These are phyloP conservation scores for Graphium colonna DNA, from an alignment of 2,888 invertebrate species.

Conservation along the genomic window DNA sequence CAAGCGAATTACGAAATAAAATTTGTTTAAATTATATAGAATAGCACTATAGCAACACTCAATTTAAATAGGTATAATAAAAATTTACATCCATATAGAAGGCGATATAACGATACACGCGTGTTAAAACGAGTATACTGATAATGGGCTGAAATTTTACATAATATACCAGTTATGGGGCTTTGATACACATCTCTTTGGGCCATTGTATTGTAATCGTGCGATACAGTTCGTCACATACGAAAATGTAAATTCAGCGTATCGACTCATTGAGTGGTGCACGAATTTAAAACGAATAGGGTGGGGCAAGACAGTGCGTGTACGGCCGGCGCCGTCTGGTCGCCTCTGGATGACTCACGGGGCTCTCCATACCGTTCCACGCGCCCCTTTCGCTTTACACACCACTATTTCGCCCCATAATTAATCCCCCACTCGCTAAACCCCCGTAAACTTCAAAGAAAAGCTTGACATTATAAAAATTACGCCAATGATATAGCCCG, in stretches of 20 bases:
- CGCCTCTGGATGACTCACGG: conserved; percentile 65
- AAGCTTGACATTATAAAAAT: conserved; percentile 16
- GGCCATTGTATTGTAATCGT: conserved; percentile 43
- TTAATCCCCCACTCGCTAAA: conserved; percentile 42
- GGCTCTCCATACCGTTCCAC: conserved; percentile 51
- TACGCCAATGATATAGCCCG: conserved; percentile 2
- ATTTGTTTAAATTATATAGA: no score
- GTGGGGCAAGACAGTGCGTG: conserved; percentile 57
- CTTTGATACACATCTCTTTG: conserved; percentile 1
- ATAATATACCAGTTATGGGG: conserved; percentile 10
- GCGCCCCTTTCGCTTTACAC: conserved; percentile 60
- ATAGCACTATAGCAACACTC: no score
- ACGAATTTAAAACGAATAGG: conserved; percentile 33
- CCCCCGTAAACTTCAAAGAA: conserved; percentile 19
- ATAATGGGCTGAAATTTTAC: conserved; percentile 5
- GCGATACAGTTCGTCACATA: conserved; percentile 34
- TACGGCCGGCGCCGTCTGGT: conserved; percentile 66
- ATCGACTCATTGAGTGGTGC: conserved; percentile 30
- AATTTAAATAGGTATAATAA: no score
- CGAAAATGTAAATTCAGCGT: conserved; percentile 44
- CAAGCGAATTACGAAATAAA: no score
- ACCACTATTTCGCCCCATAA: conserved; percentile 58
- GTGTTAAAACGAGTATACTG: neutral
- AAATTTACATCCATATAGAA: no score
- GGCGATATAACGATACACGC: no score